These are phyloP conservation scores for Bubo bubo DNA, from an alignment of 2,113 vertebrate genomes.

Conservation along the genomic window DNA sequence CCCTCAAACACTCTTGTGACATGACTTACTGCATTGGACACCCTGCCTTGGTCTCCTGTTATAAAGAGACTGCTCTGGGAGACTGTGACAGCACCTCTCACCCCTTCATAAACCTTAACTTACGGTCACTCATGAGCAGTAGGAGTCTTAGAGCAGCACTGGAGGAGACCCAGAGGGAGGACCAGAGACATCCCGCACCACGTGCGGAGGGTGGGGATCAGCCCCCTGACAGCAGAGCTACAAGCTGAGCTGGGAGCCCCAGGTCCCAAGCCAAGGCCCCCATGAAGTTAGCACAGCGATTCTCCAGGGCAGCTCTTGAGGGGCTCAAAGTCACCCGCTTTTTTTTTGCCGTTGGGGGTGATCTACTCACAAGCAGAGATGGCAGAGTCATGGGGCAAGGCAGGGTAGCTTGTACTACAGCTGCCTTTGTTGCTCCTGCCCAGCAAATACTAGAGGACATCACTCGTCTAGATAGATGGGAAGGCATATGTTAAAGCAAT, in stretches of 20 bases:
- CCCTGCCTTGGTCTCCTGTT: background rate
- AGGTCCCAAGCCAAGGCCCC: background rate
- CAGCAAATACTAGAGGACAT: background rate
- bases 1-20: background rate
- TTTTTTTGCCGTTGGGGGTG: background rate
- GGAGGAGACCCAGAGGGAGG: background rate
- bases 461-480: background rate
- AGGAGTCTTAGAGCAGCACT: too few species aligned
- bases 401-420: background rate
- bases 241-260: background rate
- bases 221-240: background rate
- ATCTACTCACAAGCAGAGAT: background rate
- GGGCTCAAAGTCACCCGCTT: background rate
- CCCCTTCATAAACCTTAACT: background rate
- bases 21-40: background rate
- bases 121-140: background rate
- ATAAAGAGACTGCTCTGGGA: background rate
- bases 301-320: background rate
- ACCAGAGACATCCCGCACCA: background rate
- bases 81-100: background rate
- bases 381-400: background rate
- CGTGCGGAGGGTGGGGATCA: fast-evolving
- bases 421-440: background rate
- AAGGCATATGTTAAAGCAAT: background rate
- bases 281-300: background rate